Base-by-base conservation (phyloP, 2,888 invertebrate genomes). In the Tortricodes alternella region DNA sequence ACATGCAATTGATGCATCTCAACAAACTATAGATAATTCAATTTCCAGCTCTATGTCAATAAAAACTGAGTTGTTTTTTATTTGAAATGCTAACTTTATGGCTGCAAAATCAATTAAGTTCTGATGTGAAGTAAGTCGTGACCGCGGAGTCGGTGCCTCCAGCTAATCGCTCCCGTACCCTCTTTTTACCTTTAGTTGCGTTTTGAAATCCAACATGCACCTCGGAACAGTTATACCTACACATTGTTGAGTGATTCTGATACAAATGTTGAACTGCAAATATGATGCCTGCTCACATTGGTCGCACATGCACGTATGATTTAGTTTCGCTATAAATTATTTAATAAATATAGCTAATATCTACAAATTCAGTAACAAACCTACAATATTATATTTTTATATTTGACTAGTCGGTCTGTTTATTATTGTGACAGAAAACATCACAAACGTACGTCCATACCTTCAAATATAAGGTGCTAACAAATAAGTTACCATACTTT, bases 91-190 rank as follows among this genome's bases (percentile, higher is more conserved):
- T 41, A 60, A 56, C 58, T 66, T 65, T 65, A 60, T 51, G 62
- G 67, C 67, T 71, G 74, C 62, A 73, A 66, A 68, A 68, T 73
- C 70, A 76, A 73, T 73, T 71, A 76, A 67, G 77, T 75, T 71
- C 63, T 63, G 66, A 69, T 71, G 72, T 72, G 75, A 72, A 73
- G 80, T 83, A 79, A 86, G 81, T 88, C 87, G 88, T 89, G 88
- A 86, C 78, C 78, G 77, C 74, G 80, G 78, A 76, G 74, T 74
- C 70, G 70, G 68, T 67, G 87, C 89, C 85, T 66, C 63, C 62
- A 81, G 88, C 83, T 73, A 84, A 84, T 80, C 85, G 88, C 89
- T 89, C 71, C 89, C 70, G 89, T 87, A 80, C 76, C 78, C 71
- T 80, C 78, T 79, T 79, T 75, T 83, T 77, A 43, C 43, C 56